phyloP scores from a whole-genome alignment of 2,797 vertebrate species.

The Gymnoscopelus microlampas region DNA sequence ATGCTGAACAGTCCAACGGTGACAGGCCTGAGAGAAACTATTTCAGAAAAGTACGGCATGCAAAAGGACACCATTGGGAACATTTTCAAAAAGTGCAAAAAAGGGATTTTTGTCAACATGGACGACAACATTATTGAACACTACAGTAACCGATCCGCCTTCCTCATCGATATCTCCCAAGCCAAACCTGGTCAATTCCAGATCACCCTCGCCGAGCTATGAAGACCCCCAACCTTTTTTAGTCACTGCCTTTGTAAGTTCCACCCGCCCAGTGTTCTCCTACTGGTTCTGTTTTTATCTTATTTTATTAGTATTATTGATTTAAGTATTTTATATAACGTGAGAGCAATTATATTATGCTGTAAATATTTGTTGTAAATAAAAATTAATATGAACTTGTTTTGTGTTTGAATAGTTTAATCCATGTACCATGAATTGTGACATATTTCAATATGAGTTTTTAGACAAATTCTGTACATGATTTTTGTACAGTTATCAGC shows the following conservation, averaged over 20 bases:
- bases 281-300: slow-evolving; percentile 32
- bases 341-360: slow-evolving; percentile 70
- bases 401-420: slow-evolving; percentile 51
- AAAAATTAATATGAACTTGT: slow-evolving; percentile 78
- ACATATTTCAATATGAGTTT: slow-evolving; percentile 63
- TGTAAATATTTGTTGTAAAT: slow-evolving; percentile 83
- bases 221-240: slow-evolving; percentile 57
- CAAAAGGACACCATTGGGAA: slow-evolving; percentile 93
- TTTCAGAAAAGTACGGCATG: slow-evolving; percentile 96
- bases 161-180: slow-evolving; percentile 91
- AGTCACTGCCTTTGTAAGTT: slow-evolving; percentile 65
- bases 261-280: slow-evolving; percentile 8
- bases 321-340: slow-evolving; percentile 68
- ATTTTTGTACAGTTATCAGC: slow-evolving; percentile 35
- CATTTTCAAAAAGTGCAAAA: slow-evolving; percentile 99
- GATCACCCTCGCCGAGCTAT: slow-evolving; percentile 93
- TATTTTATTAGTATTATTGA: slow-evolving; percentile 52
- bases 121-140: slow-evolving; percentile 97
- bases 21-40: slow-evolving; percentile 90
- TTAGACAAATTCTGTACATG: slow-evolving; percentile 25
- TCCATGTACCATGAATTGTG: slow-evolving; percentile 40
- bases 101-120: slow-evolving; percentile 98
- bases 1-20: slow-evolving; percentile 94
- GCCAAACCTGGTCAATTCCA: slow-evolving; percentile 85
- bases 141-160: slow-evolving; percentile 97